Evolutionary conservation across 2,113 vertebrate species (phyloP), one percentile per base, ranked within the genome.

Genomic region (Ciconia stormi): DNA sequence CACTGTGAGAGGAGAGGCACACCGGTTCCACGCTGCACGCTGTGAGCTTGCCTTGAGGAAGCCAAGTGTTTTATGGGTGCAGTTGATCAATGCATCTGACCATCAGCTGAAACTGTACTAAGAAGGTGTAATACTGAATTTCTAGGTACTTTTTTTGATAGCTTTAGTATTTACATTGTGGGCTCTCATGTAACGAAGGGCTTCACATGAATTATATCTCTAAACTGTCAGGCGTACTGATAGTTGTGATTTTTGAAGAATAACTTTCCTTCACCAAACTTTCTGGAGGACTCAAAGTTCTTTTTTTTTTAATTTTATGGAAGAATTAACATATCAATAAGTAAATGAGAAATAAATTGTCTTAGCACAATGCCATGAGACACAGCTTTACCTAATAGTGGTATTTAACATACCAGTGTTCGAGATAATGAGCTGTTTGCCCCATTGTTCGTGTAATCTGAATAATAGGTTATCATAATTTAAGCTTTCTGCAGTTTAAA

Each of bases 11-110:
- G 26, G 47, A 81, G n/a, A 34, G 32, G 17, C 69, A 50, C 1
- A 2, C 27, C 2, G 0, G 5, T 36, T 26, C 19, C 40, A 13
- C 0, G 0, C 25, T 23, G 8, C 18, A 7, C 2, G 3, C 49
- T 63, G 32, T 47, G 53, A n/a, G 8, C 27, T 79, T 55, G 29
- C 44, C 76, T 83, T 65, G 38, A 32, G 27, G 30, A 50, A 66
- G 44, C 2, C 2, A 69, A 84, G 12, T 0, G 0, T 42, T 61
- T 63, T 52, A 12, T 63, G 23, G 36, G 16, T 90, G 46, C 14
- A 44, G 11, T 25, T 53, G 55, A 59, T 92, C 65, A 62, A 21
- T 66, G 13, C 69, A 34, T 67, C 47, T 71, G 56, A 59, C 27
- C 32, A 25, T 52, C 19, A 63, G 11, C 30, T 65, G 49, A 81